A percentile compares a stretch with the other conserved stretches of the same genome.
Conservation (phyloP, 2,888 invertebrate species). For the Aleiodes alternator region DNA sequence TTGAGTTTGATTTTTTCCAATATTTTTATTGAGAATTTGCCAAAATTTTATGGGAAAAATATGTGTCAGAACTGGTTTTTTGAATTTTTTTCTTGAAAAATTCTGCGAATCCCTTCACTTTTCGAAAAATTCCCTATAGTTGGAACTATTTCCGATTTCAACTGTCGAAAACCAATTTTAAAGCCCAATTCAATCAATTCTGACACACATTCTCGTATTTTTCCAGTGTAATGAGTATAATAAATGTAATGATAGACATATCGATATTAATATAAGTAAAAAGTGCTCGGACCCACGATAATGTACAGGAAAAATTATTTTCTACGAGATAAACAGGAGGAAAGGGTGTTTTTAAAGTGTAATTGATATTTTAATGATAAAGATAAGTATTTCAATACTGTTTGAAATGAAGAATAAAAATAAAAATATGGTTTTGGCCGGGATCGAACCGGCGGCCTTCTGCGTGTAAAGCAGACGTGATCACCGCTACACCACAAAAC, state of each 20-base stretch:
- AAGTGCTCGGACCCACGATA: background rate
- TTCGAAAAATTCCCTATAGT: too few relatives aligned
- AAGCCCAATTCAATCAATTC: too few relatives aligned
- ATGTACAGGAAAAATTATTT: too few relatives aligned
- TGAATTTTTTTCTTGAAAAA: too few relatives aligned
- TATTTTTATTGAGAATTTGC: background rate
- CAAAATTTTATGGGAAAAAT: background rate
- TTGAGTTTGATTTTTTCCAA: background rate
- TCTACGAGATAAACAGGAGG: background rate
- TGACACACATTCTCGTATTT: too few relatives aligned
- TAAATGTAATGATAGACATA: too few relatives aligned
- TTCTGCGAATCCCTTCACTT: too few relatives aligned
- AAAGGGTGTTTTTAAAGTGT: conserved; percentile 8
- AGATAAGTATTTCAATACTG: background rate
- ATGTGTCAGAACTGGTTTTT: too few relatives aligned
- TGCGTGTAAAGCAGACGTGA: conserved; percentile 77
- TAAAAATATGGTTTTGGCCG: conserved; percentile 76
- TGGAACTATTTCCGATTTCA: too few relatives aligned
- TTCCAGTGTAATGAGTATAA: too few relatives aligned
- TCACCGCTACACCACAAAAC: conserved; percentile 77
- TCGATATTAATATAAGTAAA: too few relatives aligned
- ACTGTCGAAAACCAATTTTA: too few relatives aligned
- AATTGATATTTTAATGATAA: background rate
- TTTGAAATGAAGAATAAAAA: conserved; percentile 33
- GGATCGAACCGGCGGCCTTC: conserved; percentile 78